Conservation (phyloP, 2,797 vertebrate genomes). For the Periparus ater region DNA sequence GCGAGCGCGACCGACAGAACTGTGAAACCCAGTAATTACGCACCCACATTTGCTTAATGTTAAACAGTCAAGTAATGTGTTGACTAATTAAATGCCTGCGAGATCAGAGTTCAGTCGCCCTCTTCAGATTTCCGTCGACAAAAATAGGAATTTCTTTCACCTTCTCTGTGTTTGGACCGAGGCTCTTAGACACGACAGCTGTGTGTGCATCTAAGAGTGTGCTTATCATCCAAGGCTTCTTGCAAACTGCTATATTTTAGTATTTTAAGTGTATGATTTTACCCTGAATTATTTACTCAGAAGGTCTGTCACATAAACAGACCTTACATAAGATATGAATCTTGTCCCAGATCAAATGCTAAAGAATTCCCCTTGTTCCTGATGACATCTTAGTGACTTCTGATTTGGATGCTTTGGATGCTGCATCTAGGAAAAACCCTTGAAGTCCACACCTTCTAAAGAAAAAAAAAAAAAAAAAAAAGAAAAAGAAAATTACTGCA, state of each 20-base stretch:
- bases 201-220: accelerated
- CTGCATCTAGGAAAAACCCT: neutral
- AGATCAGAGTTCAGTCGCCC: neutral
- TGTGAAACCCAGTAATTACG: neutral
- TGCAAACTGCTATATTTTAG: accelerated
- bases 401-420: neutral
- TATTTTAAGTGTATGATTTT: neutral
- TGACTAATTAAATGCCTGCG: neutral
- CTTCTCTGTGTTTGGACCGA: neutral
- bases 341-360: neutral
- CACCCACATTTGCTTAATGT: neutral
- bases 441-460: neutral
- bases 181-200: neutral
- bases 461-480: no score
- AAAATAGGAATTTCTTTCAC: neutral
- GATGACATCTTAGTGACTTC: no score
- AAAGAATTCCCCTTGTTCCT: neutral
- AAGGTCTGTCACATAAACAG: neutral
- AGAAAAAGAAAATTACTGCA: neutral
- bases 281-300: neutral
- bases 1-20: accelerated
- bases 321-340: neutral
- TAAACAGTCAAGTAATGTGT: neutral
- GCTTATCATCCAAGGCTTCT: neutral
- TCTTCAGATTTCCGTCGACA: neutral